A percentile compares a stretch with the other conserved stretches of the same genome.
phyloP scores from a whole-genome alignment of 2,888 invertebrate species.

The Crematogaster levior region DNA sequence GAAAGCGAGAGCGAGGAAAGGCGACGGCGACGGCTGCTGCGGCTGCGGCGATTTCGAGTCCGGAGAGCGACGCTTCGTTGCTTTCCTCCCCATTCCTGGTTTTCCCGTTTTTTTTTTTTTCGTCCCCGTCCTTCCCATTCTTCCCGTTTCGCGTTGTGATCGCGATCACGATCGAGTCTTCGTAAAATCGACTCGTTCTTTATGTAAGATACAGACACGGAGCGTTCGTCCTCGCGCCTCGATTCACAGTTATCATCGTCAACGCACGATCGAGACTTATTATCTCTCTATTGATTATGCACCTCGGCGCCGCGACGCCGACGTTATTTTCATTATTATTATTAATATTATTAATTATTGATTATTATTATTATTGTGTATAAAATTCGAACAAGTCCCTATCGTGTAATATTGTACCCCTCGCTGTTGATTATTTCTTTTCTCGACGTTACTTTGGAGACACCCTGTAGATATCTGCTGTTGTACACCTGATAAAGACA shows the following conservation, averaged over 20 bases:
- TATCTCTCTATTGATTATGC: conserved; percentile 65
- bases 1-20: neutral
- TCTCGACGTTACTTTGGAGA: conserved; percentile 73
- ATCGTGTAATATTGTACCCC: conserved; percentile 81
- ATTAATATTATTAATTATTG: conserved; percentile 68
- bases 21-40: neutral
- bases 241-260: conserved; percentile 51
- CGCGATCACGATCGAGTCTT: conserved; percentile 12
- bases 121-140: neutral
- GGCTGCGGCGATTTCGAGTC: conserved; percentile 15
- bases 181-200: conserved; percentile 44
- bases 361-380: conserved; percentile 80
- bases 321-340: conserved; percentile 66
- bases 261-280: conserved; percentile 50
- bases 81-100: neutral
- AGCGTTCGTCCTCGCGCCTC: conserved; percentile 56
- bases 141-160: conserved; percentile 8
- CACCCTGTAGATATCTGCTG: conserved; percentile 82
- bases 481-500: conserved; percentile 73
- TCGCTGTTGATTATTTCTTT: conserved; percentile 79
- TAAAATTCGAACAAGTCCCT: conserved; percentile 76
- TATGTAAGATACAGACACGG: conserved; percentile 65
- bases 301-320: conserved; percentile 63
- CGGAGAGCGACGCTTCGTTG: conserved; percentile 28
- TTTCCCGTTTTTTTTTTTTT: neutral